Base-by-base conservation (phyloP, 2,888 invertebrate species). In the Platerodrilus igneus region DNA sequence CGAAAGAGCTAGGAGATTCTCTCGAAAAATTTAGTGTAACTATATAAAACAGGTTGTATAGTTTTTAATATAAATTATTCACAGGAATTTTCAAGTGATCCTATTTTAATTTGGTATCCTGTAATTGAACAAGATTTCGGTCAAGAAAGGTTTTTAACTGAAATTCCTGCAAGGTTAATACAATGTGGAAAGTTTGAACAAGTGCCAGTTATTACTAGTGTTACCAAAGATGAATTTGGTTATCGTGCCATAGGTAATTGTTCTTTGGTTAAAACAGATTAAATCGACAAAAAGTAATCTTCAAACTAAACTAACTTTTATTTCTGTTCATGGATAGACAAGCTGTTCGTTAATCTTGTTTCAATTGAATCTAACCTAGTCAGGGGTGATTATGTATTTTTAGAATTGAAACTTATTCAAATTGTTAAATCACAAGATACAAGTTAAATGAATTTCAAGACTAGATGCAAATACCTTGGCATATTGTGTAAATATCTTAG, bases 151-250 rank as follows among this genome's bases (percentile, higher is more conserved):
- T 83, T 81, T 60, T 63, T 83, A 8, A 52, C 68, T 0, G 73
- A 73, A 9, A 72, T 79, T 53, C 83, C 83, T 0, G 61, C 71
- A 22, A 71, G 72, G 30, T 66, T 76, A 5, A 74, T 79, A 37
- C 64, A 69, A 14, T 57, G 71, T 41, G 77, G 77, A 2, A 68
- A 72, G 25, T 73, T 78, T 38, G 67, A 76, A 50, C 69, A 76
- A 25, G 76, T 83, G 10, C 83, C 84, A 1, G 61, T 77, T 37
- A 75, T 84, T 31, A 69, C 77, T 47, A 79, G 81, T 37, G 72
- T 79, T 52, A 80, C 79, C 0, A 70, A 73, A 38, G 75, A 79
- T 45, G 83, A 83, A 64, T 79, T 83, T 64, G 77, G 72, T 37
- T 75, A 74, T 52, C 70, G 71, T 36, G 78, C 77, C 3, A 72